A percentile compares a stretch with the other conserved stretches of the same genome.
Evolutionary conservation across 1,140 invertebrate species (phyloP).

Genomic region (Drosophila novamexicana): DNA sequence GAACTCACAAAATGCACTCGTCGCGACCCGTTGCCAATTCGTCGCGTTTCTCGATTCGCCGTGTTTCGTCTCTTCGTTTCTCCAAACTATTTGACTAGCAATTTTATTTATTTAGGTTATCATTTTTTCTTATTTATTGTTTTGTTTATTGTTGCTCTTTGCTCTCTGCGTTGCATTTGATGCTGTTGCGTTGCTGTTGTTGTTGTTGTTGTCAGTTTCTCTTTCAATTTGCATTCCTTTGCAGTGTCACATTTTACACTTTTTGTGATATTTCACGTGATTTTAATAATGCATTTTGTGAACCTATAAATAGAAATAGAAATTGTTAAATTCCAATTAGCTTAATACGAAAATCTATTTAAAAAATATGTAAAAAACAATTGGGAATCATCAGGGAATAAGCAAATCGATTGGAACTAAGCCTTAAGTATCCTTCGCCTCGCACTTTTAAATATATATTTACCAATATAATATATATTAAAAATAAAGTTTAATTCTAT

Average conservation of each 20-base stretch:
- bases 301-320: slow-evolving; percentile 40
- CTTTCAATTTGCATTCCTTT: background rate
- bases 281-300: slow-evolving; percentile 50
- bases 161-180: slow-evolving; percentile 17
- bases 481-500: no score
- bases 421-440: no score
- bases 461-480: no score
- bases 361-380: no score
- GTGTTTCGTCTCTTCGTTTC: slow-evolving; percentile 7
- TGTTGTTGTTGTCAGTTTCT: slow-evolving; percentile 28
- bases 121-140: slow-evolving; percentile 42
- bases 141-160: slow-evolving; percentile 30
- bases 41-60: slow-evolving; percentile 8
- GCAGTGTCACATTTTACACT: slow-evolving; percentile 44
- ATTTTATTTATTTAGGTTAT: slow-evolving; percentile 73
- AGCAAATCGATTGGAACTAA: no score
- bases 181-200: slow-evolving; percentile 1
- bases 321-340: background rate
- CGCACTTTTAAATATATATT: no score
- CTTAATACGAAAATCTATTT: no score
- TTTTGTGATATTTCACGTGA: slow-evolving; percentile 33
- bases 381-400: no score
- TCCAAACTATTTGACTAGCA: slow-evolving; percentile 62
- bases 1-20: slow-evolving; percentile 40
- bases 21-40: slow-evolving; percentile 23